Base-by-base conservation (phyloP, 2,888 invertebrate genomes). In the Folsomia manolachei region DNA sequence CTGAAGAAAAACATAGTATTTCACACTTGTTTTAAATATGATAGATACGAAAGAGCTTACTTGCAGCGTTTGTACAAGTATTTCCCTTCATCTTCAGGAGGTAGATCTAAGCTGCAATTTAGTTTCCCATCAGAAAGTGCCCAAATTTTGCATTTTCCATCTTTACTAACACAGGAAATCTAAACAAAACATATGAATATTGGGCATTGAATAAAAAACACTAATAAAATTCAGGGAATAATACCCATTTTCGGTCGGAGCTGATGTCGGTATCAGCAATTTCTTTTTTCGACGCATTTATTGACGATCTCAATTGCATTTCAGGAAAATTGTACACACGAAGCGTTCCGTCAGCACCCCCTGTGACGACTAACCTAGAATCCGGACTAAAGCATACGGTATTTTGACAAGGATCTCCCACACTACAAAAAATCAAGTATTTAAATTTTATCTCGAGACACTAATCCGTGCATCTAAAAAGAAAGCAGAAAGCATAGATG, bases 261-360 rank as follows among this genome's bases (percentile, higher is more conserved):
- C 92, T 93, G 83, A 97, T 92, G 85, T 96, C 95, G 69, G 97
- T 84, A 84, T 97, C 97, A 82, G 97, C 97, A 77, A 97, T 92
- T 88, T 97, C 97, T 84, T 93, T 93, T 70, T 87, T 88, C 82
- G 97, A 97, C 51, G 90, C 93, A 76, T 89, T 86, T 11, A 95
- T 85, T 79, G 90, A 90, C 81, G 88, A 87, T 23, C 89, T 82
- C 78, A 89, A 87, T 69, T 89, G 87, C 85, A 95, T 87, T 80
- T 90, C 89, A 0, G 96, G 95, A 84, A 94, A 94, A 82, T 89
- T 88, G 97, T 97, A 97, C 11, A 97, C 84, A 70, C 95, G 87
- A 39, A 97, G 86, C 82, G 89, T 88, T 1, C 95, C 93, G 84
- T 97, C 97, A 0, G 92, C 90, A 27, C 97, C 96, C 62, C 95